Evolutionary conservation across 1,140 invertebrate species (phyloP).

Genomic region (Leptonema lineaticorne): DNA sequence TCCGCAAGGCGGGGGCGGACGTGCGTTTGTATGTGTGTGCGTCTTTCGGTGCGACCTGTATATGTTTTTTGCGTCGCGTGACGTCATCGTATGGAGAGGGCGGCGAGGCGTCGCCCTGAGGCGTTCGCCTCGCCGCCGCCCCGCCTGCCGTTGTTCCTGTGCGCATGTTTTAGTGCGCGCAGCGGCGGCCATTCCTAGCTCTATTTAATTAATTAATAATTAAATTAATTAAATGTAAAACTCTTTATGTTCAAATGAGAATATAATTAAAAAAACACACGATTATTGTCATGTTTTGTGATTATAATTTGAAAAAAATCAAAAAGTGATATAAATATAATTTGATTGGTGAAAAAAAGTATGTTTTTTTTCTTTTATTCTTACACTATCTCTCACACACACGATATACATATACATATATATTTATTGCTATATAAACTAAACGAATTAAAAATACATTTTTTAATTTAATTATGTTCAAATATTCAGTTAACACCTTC

Average conservation of each 20-base stretch:
- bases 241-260: not conserved
- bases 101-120: not conserved
- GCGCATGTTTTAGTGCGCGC: constrained; percentile 21
- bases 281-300: not conserved
- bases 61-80: constrained; percentile 16
- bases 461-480: too few relatives aligned
- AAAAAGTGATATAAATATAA: constrained; percentile 20
- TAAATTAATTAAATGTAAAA: not conserved
- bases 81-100: constrained; percentile 1
- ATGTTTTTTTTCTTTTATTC: not conserved
- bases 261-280: not conserved
- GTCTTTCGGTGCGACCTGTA: constrained; percentile 11
- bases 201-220: constrained; percentile 15
- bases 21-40: not conserved
- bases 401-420: not conserved
- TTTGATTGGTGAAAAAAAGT: not conserved
- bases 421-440: too few relatives aligned
- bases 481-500: too few relatives aligned
- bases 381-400: too few relatives aligned
- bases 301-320: constrained; percentile 8
- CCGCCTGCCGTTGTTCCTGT: not conserved
- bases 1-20: constrained; percentile 12
- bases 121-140: not conserved
- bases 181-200: constrained; percentile 15
- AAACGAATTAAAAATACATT: too few relatives aligned